These are phyloP conservation scores for Drosophila rubida DNA, from an alignment of 2,888 invertebrate genomes.

Conservation along the genomic window DNA sequence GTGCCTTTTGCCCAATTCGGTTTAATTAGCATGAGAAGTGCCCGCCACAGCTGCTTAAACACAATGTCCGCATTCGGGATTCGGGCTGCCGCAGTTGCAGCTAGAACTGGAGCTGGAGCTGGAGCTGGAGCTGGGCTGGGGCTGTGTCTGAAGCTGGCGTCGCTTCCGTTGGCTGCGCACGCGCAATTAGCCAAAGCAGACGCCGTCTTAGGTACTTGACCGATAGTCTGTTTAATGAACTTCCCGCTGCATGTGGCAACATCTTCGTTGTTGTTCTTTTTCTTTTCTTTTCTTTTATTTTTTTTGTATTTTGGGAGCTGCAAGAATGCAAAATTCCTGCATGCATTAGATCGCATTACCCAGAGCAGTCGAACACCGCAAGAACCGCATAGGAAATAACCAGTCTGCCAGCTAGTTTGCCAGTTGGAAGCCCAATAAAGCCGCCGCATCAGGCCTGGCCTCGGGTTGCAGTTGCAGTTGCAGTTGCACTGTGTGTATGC, in stretches of 20 bases:
- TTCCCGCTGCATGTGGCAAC: conserved; percentile 16
- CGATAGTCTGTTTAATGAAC: conserved; percentile 71
- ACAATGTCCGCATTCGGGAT: conserved; percentile 54
- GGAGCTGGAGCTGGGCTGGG: conserved; percentile 11
- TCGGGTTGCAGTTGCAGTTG: conserved; percentile 53
- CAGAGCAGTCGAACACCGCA: conserved; percentile 18
- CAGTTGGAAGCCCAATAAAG: conserved; percentile 77
- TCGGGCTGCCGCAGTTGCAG: conserved; percentile 15
- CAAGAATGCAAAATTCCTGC: conserved; percentile 61
- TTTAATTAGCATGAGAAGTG: conserved; percentile 78
- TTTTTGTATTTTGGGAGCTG: conserved; percentile 34
- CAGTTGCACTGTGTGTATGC: neutral
- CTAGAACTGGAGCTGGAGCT: conserved; percentile 14
- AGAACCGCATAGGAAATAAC: conserved; percentile 48
- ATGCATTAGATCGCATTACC: conserved; percentile 76
- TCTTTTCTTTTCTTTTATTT: conserved; percentile 3
- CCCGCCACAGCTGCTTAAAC: conserved; percentile 75
- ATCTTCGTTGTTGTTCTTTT: no score
- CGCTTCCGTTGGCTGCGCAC: conserved; percentile 78
- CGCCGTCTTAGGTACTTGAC: conserved; percentile 74
- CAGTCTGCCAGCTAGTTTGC: conserved; percentile 44
- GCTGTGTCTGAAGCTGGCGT: conserved; percentile 35
- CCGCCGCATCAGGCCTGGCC: conserved; percentile 34
- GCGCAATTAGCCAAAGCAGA: conserved; percentile 76
- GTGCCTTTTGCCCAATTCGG: conserved; percentile 71